Evolutionary conservation across 2,888 invertebrate genomes (phyloP), one percentile per base, ranked within the genome.

Genomic region (Chouioia cunea): DNA sequence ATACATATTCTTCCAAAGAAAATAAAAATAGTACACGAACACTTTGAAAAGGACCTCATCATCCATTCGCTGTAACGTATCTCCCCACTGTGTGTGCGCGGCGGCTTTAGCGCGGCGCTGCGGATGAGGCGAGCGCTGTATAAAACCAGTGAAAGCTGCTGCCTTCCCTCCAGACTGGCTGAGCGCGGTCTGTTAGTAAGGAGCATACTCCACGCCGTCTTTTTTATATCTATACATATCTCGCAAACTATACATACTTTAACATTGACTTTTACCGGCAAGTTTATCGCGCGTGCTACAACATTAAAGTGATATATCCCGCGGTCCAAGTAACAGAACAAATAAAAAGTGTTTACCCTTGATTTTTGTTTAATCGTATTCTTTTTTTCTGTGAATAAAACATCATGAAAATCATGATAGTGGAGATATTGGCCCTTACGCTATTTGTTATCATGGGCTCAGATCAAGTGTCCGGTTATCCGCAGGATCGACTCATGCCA

Each of bases 101-200:
- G 53, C 54, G 50, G 66, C 74, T 72, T 80, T 80, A 79, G 80
- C 80, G 36, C 36, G 79, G 82, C 80, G 60, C 52, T 18, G 4
- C 27, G 20, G 48, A n/a, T 48, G 48, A n/a, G 48, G 15, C 36
- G 76, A 79, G 52, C 64, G 65, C 60, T 18, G 80, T 85, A 85
- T 85, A 85, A 85, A 84, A 82, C 82, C 82, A 79, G 84, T 85
- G 84, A 85, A 85, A 85, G 84, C 83, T 80, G 77, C 78, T 77
- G 77, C 77, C 80, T 80, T 80, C 82, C 80, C 83, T 85, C 84
- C 84, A 85, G 84, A 85, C 82, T 79, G 82, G 79, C 81, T 80
- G 78, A 80, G 81, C 78, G 79, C 79, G 79, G 81, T 82, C 80
- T 80, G 81, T 78, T 80, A 82, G 81, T 80, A 81, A 77, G 36